Evolutionary conservation across 2,888 invertebrate species (phyloP), one percentile per base, ranked within the genome.

Genomic region (Quadroppia sp.): DNA sequence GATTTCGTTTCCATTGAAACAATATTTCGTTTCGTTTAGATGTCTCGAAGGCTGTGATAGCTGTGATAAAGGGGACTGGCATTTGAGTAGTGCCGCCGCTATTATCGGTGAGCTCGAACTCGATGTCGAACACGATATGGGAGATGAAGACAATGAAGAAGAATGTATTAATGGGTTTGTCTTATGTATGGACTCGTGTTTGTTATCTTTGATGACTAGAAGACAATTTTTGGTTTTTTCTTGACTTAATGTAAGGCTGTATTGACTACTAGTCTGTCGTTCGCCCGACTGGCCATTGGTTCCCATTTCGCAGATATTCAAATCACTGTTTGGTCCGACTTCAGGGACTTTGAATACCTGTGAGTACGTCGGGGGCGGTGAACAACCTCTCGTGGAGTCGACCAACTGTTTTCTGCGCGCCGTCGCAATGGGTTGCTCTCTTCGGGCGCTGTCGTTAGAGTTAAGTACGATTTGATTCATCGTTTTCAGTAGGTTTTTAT

Each of bases 351-450:
- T 69, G 45, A 73, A 73, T 64, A 73, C 30, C 45, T 73, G 72
- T n/a, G 72, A 73, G 61, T 73, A 73, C 13, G 72, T 73, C 23
- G 72, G 72, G 3, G 72, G 72, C n/a, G 72, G 72, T 13, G 72
- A 73, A 61, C 72, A 59, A 45, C 64, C 48, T 23, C 48, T 42
- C 6, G 50, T 36, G 20, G 72, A 72, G 17, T 56, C 28, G 23
- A n/a, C 45, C 17, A 61, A 23, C 25, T 59, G 36, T 28, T 71
- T 71, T 11, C 71, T 32, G 11, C 56, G 71, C 1, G 32, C 48
- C 9, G 48, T 13, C n/a, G 48, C 32, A 48, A 32, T 64, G n/a
- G 45, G 67, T 25, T n/a, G 53, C n/a, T 17, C 20, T 53, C 71
- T 40, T 25, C 9, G 20, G 28, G 53, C 23, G 25, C 28, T 61